Percentiles rank a stretch among this genome's conserved stretches.
phyloP scores from a whole-genome alignment of 2,888 invertebrate genomes.

The Thecophora atra region DNA sequence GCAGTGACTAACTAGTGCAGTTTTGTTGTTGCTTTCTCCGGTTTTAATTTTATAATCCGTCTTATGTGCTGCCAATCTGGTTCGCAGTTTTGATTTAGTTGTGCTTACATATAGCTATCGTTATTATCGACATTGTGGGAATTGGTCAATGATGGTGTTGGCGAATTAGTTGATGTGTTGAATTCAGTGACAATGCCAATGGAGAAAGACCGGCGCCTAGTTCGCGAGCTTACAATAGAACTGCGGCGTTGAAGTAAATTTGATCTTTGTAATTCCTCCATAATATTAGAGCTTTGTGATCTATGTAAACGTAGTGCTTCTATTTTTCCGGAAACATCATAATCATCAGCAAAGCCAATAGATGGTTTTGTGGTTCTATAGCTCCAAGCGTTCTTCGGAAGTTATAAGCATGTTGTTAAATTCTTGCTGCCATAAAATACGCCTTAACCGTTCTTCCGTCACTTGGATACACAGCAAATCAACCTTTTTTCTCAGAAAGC shows the following conservation, averaged over 20 bases:
- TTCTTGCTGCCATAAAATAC: conserved; percentile 14
- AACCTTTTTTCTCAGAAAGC: conserved; percentile 38
- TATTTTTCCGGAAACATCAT: not conserved
- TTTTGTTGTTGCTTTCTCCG: too few relatives aligned
- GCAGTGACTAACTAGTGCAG: too few relatives aligned
- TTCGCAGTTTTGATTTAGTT: too few relatives aligned
- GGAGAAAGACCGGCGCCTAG: not conserved
- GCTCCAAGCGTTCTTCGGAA: conserved; percentile 12
- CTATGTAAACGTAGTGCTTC: not conserved
- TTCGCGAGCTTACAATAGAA: conserved; percentile 15
- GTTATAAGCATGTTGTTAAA: conserved; percentile 19
- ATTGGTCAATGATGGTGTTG: not conserved
- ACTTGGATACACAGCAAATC: conserved; percentile 36
- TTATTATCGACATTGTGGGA: not conserved
- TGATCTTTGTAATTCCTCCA: conserved; percentile 29
- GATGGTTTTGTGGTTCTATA: conserved; percentile 27
- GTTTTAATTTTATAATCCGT: too few relatives aligned
- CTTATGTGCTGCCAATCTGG: too few relatives aligned
- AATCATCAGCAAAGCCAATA: conserved; percentile 6
- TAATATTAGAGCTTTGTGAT: conserved; percentile 1
- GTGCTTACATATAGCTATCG: too few relatives aligned
- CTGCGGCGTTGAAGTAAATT: conserved; percentile 13
- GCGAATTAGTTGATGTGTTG: not conserved
- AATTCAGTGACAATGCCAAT: not conserved
- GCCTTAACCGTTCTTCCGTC: conserved; percentile 37